Percentiles rank a stretch among this genome's conserved stretches.
phyloP scores from a whole-genome alignment of 2,797 vertebrate genomes.

The Peromyscus attwateri region DNA sequence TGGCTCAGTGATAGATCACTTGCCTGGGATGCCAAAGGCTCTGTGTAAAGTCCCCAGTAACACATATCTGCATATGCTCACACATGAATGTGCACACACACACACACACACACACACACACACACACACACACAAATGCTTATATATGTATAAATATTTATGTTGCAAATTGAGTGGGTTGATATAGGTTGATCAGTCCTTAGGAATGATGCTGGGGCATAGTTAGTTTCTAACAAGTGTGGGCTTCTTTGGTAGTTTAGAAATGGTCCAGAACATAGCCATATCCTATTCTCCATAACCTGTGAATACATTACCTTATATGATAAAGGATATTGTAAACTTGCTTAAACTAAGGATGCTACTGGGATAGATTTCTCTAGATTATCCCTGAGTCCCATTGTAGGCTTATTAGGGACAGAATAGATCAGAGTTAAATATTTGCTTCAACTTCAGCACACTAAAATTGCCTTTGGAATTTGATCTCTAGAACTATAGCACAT shows the following conservation, averaged over 20 bases:
- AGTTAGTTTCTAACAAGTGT: not conserved
- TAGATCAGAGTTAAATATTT: not conserved
- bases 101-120: not conserved
- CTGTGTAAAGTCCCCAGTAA: not conserved
- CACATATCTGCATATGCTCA: not conserved
- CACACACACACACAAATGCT: not conserved
- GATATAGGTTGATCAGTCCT: not conserved
- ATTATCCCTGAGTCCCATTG: fast-evolving
- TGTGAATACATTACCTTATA: not conserved
- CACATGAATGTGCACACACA: not conserved
- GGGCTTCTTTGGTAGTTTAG: not conserved
- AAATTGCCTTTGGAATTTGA: not conserved
- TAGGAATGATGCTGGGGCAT: not conserved
- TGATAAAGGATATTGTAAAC: not conserved
- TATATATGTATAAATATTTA: not conserved
- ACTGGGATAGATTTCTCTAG: not conserved
- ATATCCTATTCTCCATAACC: no score
- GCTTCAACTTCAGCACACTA: not conserved
- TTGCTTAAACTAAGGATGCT: not conserved
- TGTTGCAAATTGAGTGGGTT: not conserved
- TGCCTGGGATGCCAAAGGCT: not conserved
- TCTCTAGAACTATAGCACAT: not conserved
- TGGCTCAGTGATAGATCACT: not conserved
- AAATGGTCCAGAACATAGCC: not conserved
- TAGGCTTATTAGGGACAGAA: not conserved